Percentiles rank a stretch among this genome's conserved stretches.
Evolutionary conservation across 2,888 invertebrate species (phyloP).

Genomic region (Epistrophella euchroma): DNA sequence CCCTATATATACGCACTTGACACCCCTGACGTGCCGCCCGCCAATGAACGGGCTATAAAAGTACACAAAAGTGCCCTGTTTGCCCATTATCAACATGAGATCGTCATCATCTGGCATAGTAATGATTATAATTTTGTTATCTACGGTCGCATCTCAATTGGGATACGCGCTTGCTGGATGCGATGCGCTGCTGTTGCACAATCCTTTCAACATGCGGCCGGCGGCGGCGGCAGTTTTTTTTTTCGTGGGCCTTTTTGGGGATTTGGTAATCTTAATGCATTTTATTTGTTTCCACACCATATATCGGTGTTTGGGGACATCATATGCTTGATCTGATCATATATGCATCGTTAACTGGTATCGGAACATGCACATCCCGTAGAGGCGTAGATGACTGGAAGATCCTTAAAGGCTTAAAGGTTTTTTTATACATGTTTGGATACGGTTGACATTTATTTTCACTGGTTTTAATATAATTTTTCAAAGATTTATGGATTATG

Average conservation of each 20-base stretch:
- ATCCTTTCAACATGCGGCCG: constrained; percentile 32
- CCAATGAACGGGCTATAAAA: constrained; percentile 54
- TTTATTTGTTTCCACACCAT: constrained; percentile 67
- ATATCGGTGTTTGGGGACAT: constrained; percentile 50
- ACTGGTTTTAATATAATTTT: constrained; percentile 47
- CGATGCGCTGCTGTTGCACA: constrained; percentile 38
- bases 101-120: constrained; percentile 67
- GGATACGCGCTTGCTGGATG: not conserved
- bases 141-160: constrained; percentile 65
- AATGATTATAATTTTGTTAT: constrained; percentile 73
- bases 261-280: constrained; percentile 65
- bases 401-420: constrained; percentile 9
- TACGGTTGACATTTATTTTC: constrained; percentile 43
- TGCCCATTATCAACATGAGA: constrained; percentile 69
- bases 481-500: constrained; percentile 34
- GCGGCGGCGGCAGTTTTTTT: not conserved
- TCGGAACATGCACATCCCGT: constrained; percentile 3
- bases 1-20: constrained; percentile 50
- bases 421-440: constrained; percentile 23
- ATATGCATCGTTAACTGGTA: constrained; percentile 40
- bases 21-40: constrained; percentile 36
- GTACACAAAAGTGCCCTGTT: constrained; percentile 69
- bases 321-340: constrained; percentile 54
- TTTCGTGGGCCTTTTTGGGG: not conserved
- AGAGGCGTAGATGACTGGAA: not conserved